Evolutionary conservation across 2,113 vertebrate species (phyloP).

Genomic region (Falcunculus frontatus): DNA sequence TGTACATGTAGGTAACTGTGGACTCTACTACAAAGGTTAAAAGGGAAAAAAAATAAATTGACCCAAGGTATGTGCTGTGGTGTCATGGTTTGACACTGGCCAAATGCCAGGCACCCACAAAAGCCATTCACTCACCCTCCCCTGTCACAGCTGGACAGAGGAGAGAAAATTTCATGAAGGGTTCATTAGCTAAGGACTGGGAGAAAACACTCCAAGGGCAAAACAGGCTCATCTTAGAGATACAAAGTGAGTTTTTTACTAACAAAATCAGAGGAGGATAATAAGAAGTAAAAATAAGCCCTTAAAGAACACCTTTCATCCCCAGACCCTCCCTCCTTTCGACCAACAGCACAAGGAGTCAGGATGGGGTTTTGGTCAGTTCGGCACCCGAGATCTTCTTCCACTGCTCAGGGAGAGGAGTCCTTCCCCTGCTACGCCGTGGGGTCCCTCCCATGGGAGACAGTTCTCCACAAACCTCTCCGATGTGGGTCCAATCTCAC

Average conservation of each 20-base stretch:
- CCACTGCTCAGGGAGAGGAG: not conserved
- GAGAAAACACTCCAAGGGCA: not conserved
- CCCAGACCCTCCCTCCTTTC: rapidly evolving
- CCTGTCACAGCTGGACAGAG: not conserved
- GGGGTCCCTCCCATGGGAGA: not conserved
- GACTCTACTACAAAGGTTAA: not conserved
- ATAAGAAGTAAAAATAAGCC: not conserved
- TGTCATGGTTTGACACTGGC: not conserved
- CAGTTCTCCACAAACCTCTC: not conserved
- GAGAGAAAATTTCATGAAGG: not conserved
- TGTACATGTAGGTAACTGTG: not conserved
- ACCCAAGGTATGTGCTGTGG: not conserved
- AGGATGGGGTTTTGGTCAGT: not conserved
- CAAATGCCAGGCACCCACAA: rapidly evolving
- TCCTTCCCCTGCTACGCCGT: not conserved
- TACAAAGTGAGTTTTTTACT: not conserved
- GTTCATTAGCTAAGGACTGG: not conserved
- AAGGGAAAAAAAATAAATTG: not conserved
- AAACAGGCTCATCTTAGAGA: not conserved
- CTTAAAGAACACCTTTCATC: not conserved
- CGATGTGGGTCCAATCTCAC: rapidly evolving
- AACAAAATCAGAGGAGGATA: not conserved
- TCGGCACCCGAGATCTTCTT: rapidly evolving
- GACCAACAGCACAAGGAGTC: rapidly evolving
- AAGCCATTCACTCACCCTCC: not conserved